Percentiles rank a stretch among this genome's conserved stretches.
phyloP scores from a whole-genome alignment of 2,113 vertebrate species.

The Oreochromis niloticus region DNA sequence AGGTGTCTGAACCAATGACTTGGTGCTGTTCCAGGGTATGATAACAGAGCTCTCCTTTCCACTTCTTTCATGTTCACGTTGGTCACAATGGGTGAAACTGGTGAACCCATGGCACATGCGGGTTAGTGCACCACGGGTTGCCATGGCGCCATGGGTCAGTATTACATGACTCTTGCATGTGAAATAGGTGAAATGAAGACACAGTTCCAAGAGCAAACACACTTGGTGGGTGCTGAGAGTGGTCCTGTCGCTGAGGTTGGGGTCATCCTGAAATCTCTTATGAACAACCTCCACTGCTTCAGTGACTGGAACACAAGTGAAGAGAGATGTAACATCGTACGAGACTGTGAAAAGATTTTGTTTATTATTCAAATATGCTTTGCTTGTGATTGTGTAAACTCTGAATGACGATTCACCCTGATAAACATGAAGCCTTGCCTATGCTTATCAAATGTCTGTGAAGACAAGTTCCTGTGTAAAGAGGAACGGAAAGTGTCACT shows the following conservation, averaged over 20 bases:
- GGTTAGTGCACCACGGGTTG: neutral
- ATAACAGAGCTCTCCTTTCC: neutral
- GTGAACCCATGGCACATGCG: accelerated
- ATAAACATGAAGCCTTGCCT: too few species aligned
- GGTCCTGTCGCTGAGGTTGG: neutral
- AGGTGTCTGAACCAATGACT: neutral
- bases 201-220: accelerated
- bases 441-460: too few species aligned
- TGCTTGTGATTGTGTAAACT: too few species aligned
- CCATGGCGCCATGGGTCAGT: neutral
- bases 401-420: too few species aligned
- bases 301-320: neutral
- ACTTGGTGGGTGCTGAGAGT: neutral
- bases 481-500: too few species aligned
- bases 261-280: neutral
- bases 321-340: neutral
- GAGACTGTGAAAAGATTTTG: neutral
- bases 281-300: neutral
- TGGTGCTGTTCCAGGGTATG: neutral
- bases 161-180: neutral
- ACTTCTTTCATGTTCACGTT: neutral
- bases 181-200: neutral
- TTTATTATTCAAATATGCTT: too few species aligned
- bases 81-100: neutral
- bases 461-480: too few species aligned